Evolutionary conservation across 2,113 vertebrate species (phyloP).

Genomic region (Periophthalmodon schlosseri): DNA sequence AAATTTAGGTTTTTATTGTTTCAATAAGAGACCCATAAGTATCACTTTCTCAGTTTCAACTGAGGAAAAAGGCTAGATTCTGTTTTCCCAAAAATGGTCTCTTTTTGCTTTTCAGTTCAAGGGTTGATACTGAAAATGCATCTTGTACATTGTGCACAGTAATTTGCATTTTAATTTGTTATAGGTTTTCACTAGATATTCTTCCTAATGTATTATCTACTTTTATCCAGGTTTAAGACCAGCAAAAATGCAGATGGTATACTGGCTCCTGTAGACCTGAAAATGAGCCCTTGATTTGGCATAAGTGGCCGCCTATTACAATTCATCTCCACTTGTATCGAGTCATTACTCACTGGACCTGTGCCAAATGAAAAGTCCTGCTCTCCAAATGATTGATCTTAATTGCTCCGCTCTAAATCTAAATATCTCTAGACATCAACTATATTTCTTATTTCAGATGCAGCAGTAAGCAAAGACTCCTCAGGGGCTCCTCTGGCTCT

Average conservation of each 20-base stretch:
- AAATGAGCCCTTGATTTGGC: conserved; percentile 25
- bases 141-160: neutral
- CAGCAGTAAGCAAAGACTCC: conserved; percentile 38
- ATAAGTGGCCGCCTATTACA: conserved; percentile 58
- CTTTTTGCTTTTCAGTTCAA: neutral
- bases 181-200: neutral
- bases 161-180: neutral
- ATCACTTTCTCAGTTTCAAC: neutral
- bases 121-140: neutral
- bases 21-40: neutral
- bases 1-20: neutral
- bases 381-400: conserved; percentile 19
- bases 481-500: conserved; percentile 35
- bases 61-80: neutral
- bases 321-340: conserved; percentile 42
- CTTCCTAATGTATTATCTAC: neutral
- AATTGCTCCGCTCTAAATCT: conserved; percentile 7
- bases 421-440: neutral
- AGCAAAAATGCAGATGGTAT: neutral
- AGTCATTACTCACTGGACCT: conserved; percentile 46
- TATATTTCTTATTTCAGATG: conserved; percentile 7
- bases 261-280: neutral
- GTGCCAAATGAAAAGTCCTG: conserved; percentile 27
- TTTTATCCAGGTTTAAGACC: neutral
- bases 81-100: neutral